Percentiles rank a stretch among this genome's conserved stretches.
Conservation (phyloP, 2,888 invertebrate species). For the Malacosoma neustria region DNA sequence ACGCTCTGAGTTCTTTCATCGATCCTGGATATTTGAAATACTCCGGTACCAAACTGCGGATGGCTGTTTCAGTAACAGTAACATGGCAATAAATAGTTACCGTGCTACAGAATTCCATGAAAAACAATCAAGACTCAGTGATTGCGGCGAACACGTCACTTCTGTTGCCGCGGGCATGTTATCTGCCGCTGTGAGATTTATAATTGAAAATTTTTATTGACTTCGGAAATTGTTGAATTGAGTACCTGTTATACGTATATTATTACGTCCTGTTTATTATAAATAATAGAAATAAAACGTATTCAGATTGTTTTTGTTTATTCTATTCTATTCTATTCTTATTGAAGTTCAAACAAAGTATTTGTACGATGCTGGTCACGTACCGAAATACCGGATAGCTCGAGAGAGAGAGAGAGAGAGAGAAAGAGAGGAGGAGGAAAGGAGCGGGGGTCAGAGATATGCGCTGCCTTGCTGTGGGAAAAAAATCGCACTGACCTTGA, state of each 20-base stretch:
- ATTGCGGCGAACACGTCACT: slow-evolving; percentile 28
- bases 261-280: neutral
- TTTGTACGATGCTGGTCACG: too few species aligned
- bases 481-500: too few species aligned
- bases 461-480: too few species aligned
- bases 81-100: neutral
- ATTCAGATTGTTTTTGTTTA: too few species aligned
- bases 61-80: slow-evolving; percentile 2
- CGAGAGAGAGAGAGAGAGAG: too few species aligned
- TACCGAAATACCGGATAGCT: too few species aligned
- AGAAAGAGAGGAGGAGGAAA: too few species aligned
- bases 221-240: neutral
- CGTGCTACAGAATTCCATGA: too few species aligned
- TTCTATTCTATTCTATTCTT: too few species aligned
- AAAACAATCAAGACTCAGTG: neutral
- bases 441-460: too few species aligned
- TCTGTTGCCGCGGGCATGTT: slow-evolving; percentile 23
- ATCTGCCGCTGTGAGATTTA: slow-evolving; percentile 24
- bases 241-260: neutral
- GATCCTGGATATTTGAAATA: neutral
- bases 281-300: too few species aligned
- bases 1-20: slow-evolving; percentile 1
- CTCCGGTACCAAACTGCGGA: slow-evolving; percentile 1
- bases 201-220: slow-evolving; percentile 20
- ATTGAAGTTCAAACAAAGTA: too few species aligned